Base-by-base conservation (phyloP, 2,797 vertebrate genomes). In the Acanthiza pusilla region DNA sequence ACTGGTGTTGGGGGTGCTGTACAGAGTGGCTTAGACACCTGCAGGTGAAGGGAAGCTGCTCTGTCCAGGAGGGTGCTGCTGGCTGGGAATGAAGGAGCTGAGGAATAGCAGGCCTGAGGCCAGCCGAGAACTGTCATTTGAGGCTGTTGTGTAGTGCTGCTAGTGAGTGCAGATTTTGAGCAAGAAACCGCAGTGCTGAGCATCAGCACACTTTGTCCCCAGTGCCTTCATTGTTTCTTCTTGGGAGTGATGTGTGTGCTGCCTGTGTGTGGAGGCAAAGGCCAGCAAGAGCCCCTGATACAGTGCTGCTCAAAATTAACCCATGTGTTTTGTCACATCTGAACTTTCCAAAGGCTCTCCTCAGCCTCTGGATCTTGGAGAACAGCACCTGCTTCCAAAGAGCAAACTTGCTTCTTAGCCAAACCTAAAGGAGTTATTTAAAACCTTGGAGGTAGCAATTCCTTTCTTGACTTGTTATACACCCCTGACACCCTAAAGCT, bases 291-390 rank as follows among this genome's bases (percentile, higher is more conserved):
- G 38, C 47, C 58, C 16, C 43, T 50, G 12, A 21, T 10, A 10
- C 3, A 66, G 42, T 13, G 36, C 60, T 73, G 40, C 53, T 76
- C 26, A 48, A 36, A 61, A 58, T 4, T 3, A 88, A 63, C 43
- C 16, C 26, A 45, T 45, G 5, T 0, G 1, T 13, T 42, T 4
- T 1, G 54, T n/a, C 1, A 1, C 65, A 57, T 26, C 20, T 34
- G 20, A 53, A 36, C 15, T 43, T 60, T 89, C 42, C 40, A 60
- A 82, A 85, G 53, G n/a, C 18, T 55, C 4, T 62, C 13, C 22
- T 67, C 2, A 3, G 9, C 8, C 9, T 73, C 36, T 16, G 43
- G 3, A 22, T 58, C 55, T 65, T 14, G 34, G 10, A 85, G 38
- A 77, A 77, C 23, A 77, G 42, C 29, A 60, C 19, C 45, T 80